phyloP scores from a whole-genome alignment of 2,113 vertebrate genomes.

The Solea senegalensis region DNA sequence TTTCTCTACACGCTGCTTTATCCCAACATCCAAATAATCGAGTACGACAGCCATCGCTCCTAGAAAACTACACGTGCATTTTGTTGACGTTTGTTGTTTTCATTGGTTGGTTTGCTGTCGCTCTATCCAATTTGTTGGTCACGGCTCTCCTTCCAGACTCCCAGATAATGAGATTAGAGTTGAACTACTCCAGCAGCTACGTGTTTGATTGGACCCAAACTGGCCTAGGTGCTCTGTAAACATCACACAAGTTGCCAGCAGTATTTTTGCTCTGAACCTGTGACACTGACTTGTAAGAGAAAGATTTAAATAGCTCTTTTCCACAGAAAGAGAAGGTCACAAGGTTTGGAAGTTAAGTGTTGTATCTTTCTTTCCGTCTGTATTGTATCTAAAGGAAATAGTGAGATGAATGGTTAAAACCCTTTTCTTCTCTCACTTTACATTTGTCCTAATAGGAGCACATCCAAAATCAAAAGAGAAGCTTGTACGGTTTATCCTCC shows the following conservation, averaged over 20 bases:
- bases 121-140: no score
- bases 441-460: slow-evolving; percentile 24
- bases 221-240: not conserved
- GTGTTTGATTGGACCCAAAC: no score
- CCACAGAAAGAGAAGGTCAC: not conserved
- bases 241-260: slow-evolving; percentile 6
- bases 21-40: no score
- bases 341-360: slow-evolving; percentile 15
- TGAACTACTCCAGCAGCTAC: no score
- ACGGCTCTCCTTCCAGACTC: no score
- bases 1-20: no score
- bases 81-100: no score
- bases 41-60: no score
- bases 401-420: slow-evolving; percentile 22
- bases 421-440: slow-evolving; percentile 6
- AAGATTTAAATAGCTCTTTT: slow-evolving; percentile 24
- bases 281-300: slow-evolving; percentile 4
- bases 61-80: no score
- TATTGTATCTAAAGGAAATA: slow-evolving; percentile 12
- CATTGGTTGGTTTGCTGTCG: no score
- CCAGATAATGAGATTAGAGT: no score
- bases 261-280: slow-evolving; percentile 9
- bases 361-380: not conserved
- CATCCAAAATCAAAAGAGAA: slow-evolving; percentile 47
- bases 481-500: slow-evolving; percentile 34